Conservation (phyloP, 1,140 invertebrate genomes). For the Sminthurinus signatus region DNA sequence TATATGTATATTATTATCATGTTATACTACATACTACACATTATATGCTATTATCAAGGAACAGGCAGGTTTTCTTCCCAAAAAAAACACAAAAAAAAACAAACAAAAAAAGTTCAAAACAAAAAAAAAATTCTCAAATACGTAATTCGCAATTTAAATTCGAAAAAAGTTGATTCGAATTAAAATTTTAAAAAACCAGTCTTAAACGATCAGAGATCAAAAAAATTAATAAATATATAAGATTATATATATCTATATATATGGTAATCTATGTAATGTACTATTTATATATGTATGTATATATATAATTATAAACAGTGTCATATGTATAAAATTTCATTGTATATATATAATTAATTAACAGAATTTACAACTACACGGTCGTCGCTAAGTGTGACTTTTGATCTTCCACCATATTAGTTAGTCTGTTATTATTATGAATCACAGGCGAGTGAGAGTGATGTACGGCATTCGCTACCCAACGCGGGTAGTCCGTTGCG, state of each 20-base stretch:
- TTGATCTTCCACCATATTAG: constrained; percentile 9
- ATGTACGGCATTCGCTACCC: constrained; percentile 16
- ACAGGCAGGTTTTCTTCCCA: constrained; percentile 12
- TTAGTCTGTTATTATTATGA: constrained; percentile 13
- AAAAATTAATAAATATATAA: background rate
- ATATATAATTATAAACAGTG: constrained; percentile 11
- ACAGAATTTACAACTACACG: constrained; percentile 2
- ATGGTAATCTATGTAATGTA: background rate
- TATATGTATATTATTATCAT: constrained; percentile 4
- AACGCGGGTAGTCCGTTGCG: constrained; percentile 4
- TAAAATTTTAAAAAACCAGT: constrained; percentile 6
- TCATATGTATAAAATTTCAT: background rate
- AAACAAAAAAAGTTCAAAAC: background rate
- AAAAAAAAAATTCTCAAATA: background rate
- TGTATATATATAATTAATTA: background rate
- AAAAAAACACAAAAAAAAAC: background rate
- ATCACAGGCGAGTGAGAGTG: constrained; percentile 15
- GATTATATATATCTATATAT: constrained; percentile 8
- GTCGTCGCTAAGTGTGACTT: constrained; percentile 11
- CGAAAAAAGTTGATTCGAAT: background rate
- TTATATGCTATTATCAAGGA: constrained; percentile 4
- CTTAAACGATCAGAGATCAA: constrained; percentile 16
- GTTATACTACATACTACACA: background rate
- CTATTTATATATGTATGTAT: background rate
- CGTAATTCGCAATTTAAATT: background rate